Percentiles rank a stretch among this genome's conserved stretches.
phyloP scores from a whole-genome alignment of 2,113 vertebrate genomes.

The Pteropus alecto region DNA sequence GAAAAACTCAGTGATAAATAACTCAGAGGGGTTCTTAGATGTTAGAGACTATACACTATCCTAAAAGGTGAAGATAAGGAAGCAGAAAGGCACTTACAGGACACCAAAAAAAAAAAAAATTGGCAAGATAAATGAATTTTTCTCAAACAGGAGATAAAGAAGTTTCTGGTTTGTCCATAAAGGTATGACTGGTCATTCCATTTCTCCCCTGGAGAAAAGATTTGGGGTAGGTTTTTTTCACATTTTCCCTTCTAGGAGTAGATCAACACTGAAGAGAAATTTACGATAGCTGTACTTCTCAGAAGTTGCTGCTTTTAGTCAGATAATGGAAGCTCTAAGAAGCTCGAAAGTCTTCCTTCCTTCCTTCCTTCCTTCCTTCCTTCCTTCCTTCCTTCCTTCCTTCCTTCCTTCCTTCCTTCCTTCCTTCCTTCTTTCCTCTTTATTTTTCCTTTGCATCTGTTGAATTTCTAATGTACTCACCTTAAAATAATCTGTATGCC shows the following conservation, averaged over 20 bases:
- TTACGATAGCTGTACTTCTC: background rate
- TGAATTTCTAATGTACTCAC: background rate
- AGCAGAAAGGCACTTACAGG: background rate
- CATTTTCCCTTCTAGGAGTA: background rate
- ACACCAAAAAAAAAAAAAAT: background rate
- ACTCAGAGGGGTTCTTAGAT: background rate
- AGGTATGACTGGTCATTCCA: background rate
- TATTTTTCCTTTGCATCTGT: background rate
- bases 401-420: background rate
- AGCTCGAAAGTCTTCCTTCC: background rate
- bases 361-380: background rate
- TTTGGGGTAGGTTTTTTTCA: background rate
- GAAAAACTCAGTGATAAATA: background rate
- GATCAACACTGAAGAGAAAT: background rate
- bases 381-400: background rate
- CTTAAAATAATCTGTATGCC: background rate
- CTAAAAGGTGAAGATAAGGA: background rate
- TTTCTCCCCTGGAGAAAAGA: background rate
- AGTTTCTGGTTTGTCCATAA: background rate
- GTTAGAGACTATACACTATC: background rate
- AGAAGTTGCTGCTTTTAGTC: background rate
- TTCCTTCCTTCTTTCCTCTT: no score
- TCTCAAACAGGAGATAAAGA: background rate
- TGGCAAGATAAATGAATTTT: background rate
- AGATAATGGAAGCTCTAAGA: background rate